Evolutionary conservation across 2,888 invertebrate species (phyloP).

Genomic region (Teleogryllus oceanicus): DNA sequence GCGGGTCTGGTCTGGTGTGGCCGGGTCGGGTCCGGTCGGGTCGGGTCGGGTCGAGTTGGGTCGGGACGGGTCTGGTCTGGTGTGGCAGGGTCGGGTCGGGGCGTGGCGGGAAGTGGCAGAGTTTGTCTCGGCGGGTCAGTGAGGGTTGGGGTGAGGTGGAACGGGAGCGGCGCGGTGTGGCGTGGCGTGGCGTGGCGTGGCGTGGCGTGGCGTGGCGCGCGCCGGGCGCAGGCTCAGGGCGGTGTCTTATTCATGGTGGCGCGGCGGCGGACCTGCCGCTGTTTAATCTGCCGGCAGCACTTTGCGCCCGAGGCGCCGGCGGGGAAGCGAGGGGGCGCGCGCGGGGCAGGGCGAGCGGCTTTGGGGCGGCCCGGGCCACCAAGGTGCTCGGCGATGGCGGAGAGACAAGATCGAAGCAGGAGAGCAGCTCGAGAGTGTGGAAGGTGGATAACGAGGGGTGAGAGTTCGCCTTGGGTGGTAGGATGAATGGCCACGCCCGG

Average conservation of each 20-base stretch:
- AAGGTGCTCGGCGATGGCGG: neutral
- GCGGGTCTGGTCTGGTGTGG: no score
- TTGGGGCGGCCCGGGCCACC: neutral
- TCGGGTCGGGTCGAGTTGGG: no score
- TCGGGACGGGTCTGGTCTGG: no score
- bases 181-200: neutral
- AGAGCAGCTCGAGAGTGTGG: no score
- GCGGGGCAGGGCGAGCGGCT: neutral
- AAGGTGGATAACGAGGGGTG: no score
- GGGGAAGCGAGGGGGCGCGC: neutral
- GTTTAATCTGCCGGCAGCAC: slow-evolving; percentile 18
- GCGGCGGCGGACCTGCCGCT: neutral
- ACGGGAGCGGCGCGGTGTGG: neutral
- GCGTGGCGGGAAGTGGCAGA: no score
- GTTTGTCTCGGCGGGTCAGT: neutral
- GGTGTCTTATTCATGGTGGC: neutral
- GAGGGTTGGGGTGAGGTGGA: neutral
- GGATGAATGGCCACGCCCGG: no score
- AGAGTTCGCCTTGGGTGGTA: no score
- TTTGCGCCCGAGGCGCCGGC: neutral
- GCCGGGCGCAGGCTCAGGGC: neutral
- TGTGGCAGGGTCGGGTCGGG: no score
- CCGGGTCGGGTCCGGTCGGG: no score
- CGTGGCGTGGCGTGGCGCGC: neutral
- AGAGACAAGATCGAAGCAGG: neutral